Base-by-base conservation (phyloP, 2,888 invertebrate species). In the Chesias legatella region DNA sequence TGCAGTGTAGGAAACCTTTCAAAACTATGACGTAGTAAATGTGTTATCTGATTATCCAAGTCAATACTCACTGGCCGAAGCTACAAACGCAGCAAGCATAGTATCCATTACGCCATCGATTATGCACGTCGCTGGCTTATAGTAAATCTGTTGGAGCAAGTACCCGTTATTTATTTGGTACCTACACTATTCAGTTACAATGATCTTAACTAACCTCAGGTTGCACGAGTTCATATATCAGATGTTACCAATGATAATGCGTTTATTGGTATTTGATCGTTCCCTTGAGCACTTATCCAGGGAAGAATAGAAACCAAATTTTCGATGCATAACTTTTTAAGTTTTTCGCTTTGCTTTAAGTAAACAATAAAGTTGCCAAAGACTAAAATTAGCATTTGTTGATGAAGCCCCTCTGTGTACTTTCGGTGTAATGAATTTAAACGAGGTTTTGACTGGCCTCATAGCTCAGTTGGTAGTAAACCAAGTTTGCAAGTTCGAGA, bases 71-170 rank as follows among this genome's bases (percentile, higher is more conserved):
- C 88, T 79, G 17, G 84, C 84, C 20, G 79, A 80, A 6, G 73
- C 75, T 25, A 88, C 66, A 56, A 88, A 88, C 6, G 88, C 84
- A 32, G 88, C 86, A 44, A 88, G 63, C 39, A 88, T 78, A 1
- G 88, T 89, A 51, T 88, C 88, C 83, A 89, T 85, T 7, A 65
- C 88, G 1, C 80, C 86, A 50, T 88, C 88, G 48, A 89, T 84
- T 48, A 89, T 85, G 47, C 88, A 88, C 11, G 88, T 86, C 11
- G 88, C 82, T 34, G 88, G 88, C 56, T 89, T 89, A 64, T 88
- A 89, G 63, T 86, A 88, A 51, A 88, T 74, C 85, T 88, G 69
- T 41, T 51, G 60, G 58, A 47, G 41, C 51, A 49, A 49, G 47
- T 40, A 43, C 38, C 40, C 36, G 49, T 51, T 46, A 50, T 59